Evolutionary conservation across 2,113 vertebrate species (phyloP), one percentile per base, ranked within the genome.

Genomic region (Megaceryle maxima): DNA sequence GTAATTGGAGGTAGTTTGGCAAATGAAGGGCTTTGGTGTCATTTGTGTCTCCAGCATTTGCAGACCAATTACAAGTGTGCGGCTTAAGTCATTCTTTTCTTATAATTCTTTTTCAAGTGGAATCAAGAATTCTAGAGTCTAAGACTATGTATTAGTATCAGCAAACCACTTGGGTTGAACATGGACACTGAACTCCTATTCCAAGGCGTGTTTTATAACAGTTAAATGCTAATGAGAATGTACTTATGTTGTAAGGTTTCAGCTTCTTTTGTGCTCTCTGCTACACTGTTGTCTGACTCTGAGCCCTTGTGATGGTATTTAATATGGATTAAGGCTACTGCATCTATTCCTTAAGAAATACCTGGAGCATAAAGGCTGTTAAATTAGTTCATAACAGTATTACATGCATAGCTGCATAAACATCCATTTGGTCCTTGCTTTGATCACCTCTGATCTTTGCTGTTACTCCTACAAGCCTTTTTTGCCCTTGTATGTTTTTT

Each of bases 321-420:
- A 91, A 76, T 76, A 72, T 59, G 90, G 83, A 84, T 91, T 93
- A 87, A 94, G 86, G 81, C 43, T 87, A 35, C 39, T 83, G 63
- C 84, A 75, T 73, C 51, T 78, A 33, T 87, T 92, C 90, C 77
- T 92, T 84, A 82, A 63, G 57, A 95, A 92, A 76, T 66, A 88
- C 83, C 68, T 95, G 69, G 25, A 95, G 73, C 88, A 56, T 79
- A 92, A 87, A 90, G 92, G 39, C 48, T 94, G 76, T 92, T 76
- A 87, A 87, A 91, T 89, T 82, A 90, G 64, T 87, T 91, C 91
- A 69, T 84, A 92, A 78, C n/a, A 63, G 16, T 79, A 62, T 69
- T 92, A 79, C 92, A 85, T 82, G 88, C 60, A 59, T 44, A 94
- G 60, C 62, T 95, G 73, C 57, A 66, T 90, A 89, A 95, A 69